These are phyloP conservation scores for Polyommatus iphigenia DNA, from an alignment of 2,888 invertebrate species.

Conservation along the genomic window DNA sequence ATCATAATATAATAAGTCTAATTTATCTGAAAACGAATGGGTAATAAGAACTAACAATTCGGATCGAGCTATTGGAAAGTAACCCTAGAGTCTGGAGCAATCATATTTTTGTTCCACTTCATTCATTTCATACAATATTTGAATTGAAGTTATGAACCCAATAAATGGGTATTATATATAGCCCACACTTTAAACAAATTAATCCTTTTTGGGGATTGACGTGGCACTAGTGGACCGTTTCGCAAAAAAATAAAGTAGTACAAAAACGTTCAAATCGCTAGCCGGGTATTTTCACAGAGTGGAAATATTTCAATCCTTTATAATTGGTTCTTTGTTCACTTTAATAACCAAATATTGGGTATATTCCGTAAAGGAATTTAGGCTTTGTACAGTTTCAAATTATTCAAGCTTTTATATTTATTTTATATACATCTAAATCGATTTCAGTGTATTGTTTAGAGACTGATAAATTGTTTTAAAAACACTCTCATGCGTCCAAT, in stretches of 20 bases:
- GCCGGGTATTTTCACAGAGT: constrained; percentile 22
- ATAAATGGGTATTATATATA: neutral
- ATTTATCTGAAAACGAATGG: too few relatives aligned
- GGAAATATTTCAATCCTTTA: constrained; percentile 14
- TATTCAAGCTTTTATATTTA: neutral
- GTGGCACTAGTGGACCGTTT: constrained; percentile 16
- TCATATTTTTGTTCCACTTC: neutral
- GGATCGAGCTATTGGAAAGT: neutral
- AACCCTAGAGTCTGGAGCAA: too few relatives aligned
- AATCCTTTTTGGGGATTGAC: constrained; percentile 24
- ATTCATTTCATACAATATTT: neutral
- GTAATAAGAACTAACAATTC: neutral
- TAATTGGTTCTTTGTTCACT: constrained; percentile 22
- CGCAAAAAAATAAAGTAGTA: constrained; percentile 12
- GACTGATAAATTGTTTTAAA: neutral
- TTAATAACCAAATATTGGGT: constrained; percentile 18
- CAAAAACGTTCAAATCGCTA: constrained; percentile 5
- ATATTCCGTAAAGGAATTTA: neutral
- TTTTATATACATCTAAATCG: neutral
- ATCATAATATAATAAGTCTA: too few relatives aligned
- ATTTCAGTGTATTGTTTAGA: neutral
- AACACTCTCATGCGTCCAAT: neutral
- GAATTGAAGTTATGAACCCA: neutral
- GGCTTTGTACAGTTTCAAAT: neutral
- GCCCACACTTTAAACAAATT: neutral